Conservation (phyloP, 2,888 invertebrate species). For the Mesorhabditis spiculigera region DNA sequence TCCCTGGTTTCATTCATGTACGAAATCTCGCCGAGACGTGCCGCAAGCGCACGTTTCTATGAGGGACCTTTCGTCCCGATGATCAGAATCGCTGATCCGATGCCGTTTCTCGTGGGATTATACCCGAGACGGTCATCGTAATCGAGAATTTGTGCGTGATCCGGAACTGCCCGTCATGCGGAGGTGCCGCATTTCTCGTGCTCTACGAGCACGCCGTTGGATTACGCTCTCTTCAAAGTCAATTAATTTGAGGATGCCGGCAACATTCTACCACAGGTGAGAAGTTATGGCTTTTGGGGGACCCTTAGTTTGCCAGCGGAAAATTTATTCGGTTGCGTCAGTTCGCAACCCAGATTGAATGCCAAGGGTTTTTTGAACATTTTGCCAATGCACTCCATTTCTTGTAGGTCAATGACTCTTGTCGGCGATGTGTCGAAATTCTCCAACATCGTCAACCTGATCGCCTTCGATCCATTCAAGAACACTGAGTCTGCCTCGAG, state of each 20-base stretch:
- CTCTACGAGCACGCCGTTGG: constrained; percentile 97
- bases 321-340: no score
- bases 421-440: constrained; percentile 83
- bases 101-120: no score
- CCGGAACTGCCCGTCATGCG: constrained; percentile 23
- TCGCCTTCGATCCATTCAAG: constrained; percentile 88
- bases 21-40: neutral
- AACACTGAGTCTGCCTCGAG: constrained; percentile 87
- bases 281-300: constrained; percentile 9
- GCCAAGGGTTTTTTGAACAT: neutral
- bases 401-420: constrained; percentile 77
- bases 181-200: constrained; percentile 62
- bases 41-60: neutral
- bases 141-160: no score
- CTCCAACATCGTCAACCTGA: constrained; percentile 81
- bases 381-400: neutral
- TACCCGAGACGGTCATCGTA: no score
- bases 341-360: no score
- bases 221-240: constrained; percentile 83
- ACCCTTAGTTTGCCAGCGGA: neutral
- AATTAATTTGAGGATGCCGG: constrained; percentile 93
- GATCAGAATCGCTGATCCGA: neutral
- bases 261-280: constrained; percentile 72
- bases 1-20: no score
- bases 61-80: neutral